Base-by-base conservation (phyloP, 2,113 vertebrate species). In the Sinocyclocheilus grahami region DNA sequence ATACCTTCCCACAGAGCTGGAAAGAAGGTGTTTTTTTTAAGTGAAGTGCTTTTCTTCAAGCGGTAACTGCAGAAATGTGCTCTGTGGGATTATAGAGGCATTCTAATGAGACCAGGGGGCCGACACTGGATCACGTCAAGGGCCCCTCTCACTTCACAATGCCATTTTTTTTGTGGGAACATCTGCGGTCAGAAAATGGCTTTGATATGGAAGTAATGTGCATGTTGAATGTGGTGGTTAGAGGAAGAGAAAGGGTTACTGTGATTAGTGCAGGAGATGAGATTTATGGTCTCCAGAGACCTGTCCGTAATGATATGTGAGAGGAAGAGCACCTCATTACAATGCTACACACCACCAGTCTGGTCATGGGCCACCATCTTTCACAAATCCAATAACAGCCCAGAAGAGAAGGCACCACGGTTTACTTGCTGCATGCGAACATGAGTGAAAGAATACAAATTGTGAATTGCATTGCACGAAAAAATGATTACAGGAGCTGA, bases 301-400 rank as follows among this genome's bases (percentile, higher is more conserved):
- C 82, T 77, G 39, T 82, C 82, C n/a, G 67, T 88, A 90, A 88
- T 88, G 85, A 90, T 88, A 88, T 87, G 89, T 88, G 87, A 90
- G 82, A 88, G 83, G 58, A 51, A 85, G 75, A 48, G 65, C 79
- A 9, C 78, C 87, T 90, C 82, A 88, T 90, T 90, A 87, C 83
- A 75, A 85, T 87, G 89, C 87, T 58, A 82, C 30, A 84, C 87
- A 85, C 83, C 63, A 27, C 55, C 85, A 63, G 78, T 42, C 78
- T 71, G 75, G 87, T 85, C 82, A 51, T 65, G 85, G 83, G 76
- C 82, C 83, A 87, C 83, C 85, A 83, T 88, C 85, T 87, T 62
- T 69, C 85, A 90, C 86, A 88, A 75, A 83, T 87, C 89, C 87
- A 88, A 87, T 87, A 80, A 87, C 82, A 82, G 33, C 58, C 24